Percentiles rank a stretch among this genome's conserved stretches.
Conservation (phyloP, 2,888 invertebrate species). For the Sinohyriopsis cumingii region DNA sequence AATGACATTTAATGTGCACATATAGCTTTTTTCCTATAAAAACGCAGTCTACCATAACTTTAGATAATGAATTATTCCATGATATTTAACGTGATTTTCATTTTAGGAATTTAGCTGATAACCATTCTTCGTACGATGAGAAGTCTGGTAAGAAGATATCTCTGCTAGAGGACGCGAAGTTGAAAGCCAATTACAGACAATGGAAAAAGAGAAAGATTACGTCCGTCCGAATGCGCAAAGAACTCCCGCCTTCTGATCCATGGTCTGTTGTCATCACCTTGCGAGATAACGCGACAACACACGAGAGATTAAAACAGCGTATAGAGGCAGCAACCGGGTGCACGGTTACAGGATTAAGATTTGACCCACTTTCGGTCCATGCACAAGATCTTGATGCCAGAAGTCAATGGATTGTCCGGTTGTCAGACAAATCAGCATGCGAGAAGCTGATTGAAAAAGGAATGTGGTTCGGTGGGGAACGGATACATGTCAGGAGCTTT, state of each 20-base stretch:
- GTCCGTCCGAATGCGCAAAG: conserved; percentile 37
- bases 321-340: conserved; percentile 34
- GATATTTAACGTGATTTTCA: not conserved
- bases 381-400: conserved; percentile 32
- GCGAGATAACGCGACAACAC: conserved; percentile 34
- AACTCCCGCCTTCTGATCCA: conserved; percentile 37
- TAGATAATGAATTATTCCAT: too few species aligned
- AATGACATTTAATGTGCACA: too few species aligned
- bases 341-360: conserved; percentile 31
- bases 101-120: not conserved
- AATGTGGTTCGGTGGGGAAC: conserved; percentile 32
- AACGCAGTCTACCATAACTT: too few species aligned
- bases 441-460: conserved; percentile 30
- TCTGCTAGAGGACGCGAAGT: conserved; percentile 34
- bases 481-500: conserved; percentile 30
- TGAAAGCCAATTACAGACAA: conserved; percentile 34
- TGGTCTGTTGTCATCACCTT: conserved; percentile 35
- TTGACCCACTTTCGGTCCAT: conserved; percentile 45
- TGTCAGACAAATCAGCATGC: conserved; percentile 28
- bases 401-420: conserved; percentile 45
- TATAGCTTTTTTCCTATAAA: too few species aligned
- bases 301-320: conserved; percentile 33
- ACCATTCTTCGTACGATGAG: not conserved
- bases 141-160: conserved; percentile 10
- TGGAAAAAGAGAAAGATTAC: conserved; percentile 43